Evolutionary conservation across 2,113 vertebrate species (phyloP).

Genomic region (Cyphomyrus plagiostoma): DNA sequence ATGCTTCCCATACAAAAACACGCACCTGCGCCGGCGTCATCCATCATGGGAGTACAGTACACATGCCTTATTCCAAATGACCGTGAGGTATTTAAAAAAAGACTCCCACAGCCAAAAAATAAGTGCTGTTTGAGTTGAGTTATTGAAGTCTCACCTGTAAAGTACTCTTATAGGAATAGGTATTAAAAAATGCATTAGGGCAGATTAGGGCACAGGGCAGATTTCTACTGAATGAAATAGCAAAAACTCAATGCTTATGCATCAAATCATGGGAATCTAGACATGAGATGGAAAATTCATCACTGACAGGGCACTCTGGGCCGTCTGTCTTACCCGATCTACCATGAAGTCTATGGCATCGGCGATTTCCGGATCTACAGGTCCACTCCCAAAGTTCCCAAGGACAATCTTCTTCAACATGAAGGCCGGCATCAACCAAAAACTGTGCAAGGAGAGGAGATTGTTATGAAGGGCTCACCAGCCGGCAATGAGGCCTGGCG

Average conservation of each 20-base stretch:
- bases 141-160: background rate
- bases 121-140: background rate
- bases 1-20: background rate
- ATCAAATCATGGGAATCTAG: background rate
- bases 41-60: background rate
- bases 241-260: background rate
- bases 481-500: background rate
- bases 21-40: background rate
- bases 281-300: background rate
- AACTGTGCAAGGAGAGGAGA: constrained; percentile 57
- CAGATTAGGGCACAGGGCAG: background rate
- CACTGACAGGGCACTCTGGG: too few species aligned
- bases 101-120: background rate
- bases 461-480: background rate
- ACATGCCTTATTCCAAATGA: background rate
- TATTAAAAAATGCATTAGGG: background rate
- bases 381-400: constrained; percentile 92
- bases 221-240: too few species aligned
- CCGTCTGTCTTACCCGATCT: constrained; percentile 75
- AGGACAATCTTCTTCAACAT: constrained; percentile 98
- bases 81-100: background rate
- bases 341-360: constrained; percentile 99
- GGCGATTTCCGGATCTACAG: constrained; percentile 90
- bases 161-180: background rate
- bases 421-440: constrained; percentile 97